A percentile compares a stretch with the other conserved stretches of the same genome.
Evolutionary conservation across 2,797 vertebrate species (phyloP).

Genomic region (Hylomyscus alleni): DNA sequence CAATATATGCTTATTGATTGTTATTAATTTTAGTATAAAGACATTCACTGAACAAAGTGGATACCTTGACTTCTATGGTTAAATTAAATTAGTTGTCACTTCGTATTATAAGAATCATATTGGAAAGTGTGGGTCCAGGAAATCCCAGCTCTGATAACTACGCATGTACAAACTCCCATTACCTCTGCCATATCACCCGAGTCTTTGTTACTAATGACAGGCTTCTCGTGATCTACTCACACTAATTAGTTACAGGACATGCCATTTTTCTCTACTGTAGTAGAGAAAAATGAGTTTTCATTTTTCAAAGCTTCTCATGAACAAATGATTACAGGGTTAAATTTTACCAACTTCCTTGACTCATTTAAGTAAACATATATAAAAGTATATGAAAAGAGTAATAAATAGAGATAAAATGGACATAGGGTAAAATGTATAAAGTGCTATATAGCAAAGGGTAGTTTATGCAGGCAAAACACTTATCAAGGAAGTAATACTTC

Average conservation of each 20-base stretch:
- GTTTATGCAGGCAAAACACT: not conserved
- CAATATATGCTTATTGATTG: not conserved
- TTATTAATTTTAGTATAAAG: not conserved
- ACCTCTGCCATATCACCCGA: not conserved
- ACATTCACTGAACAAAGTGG: not conserved
- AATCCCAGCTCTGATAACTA: not conserved
- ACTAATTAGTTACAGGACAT: no score
- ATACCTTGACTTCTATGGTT: no score
- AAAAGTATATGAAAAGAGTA: not conserved
- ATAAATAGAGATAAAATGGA: not conserved
- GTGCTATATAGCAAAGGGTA: not conserved
- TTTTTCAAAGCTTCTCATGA: not conserved
- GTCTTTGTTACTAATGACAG: not conserved
- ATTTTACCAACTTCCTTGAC: not conserved
- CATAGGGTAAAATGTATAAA: no score
- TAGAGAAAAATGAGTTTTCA: no score
- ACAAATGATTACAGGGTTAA: not conserved
- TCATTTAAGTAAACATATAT: not conserved
- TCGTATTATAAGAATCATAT: not conserved
- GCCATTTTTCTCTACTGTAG: not conserved
- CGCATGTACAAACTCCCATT: not conserved
- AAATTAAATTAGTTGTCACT: not conserved
- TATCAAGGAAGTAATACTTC: not conserved
- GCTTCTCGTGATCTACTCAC: not conserved
- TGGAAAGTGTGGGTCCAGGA: not conserved